phyloP scores from a whole-genome alignment of 2,113 vertebrate genomes.

The Mohoua ochrocephala region DNA sequence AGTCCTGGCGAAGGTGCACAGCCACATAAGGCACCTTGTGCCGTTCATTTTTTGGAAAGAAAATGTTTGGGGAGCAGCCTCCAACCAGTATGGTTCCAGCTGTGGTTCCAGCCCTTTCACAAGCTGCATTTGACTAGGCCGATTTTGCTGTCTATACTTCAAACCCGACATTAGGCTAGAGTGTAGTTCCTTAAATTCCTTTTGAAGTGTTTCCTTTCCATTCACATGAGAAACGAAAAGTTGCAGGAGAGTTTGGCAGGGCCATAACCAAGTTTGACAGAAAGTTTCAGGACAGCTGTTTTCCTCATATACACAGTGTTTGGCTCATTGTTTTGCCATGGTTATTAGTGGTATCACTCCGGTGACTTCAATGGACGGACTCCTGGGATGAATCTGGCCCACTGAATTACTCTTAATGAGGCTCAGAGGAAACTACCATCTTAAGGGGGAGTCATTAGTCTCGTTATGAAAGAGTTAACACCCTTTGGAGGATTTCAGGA shows the following conservation, averaged over 20 bases:
- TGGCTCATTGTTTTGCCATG: background rate
- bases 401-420: conserved; percentile 9
- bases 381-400: background rate
- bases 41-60: background rate
- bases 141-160: background rate
- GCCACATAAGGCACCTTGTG: background rate
- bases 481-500: conserved; percentile 50
- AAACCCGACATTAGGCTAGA: background rate
- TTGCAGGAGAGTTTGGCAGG: background rate
- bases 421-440: background rate
- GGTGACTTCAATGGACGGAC: background rate
- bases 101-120: background rate
- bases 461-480: conserved; percentile 58
- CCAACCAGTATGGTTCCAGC: background rate
- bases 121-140: background rate
- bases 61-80: background rate
- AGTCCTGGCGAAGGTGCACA: background rate
- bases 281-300: background rate
- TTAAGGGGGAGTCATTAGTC: conserved; percentile 20
- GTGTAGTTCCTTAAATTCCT: background rate
- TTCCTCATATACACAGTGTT: background rate
- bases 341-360: background rate
- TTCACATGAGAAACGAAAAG: background rate
- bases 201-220: background rate
- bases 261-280: background rate